Base-by-base conservation (phyloP, 2,113 vertebrate species). In the Alces alces region DNA sequence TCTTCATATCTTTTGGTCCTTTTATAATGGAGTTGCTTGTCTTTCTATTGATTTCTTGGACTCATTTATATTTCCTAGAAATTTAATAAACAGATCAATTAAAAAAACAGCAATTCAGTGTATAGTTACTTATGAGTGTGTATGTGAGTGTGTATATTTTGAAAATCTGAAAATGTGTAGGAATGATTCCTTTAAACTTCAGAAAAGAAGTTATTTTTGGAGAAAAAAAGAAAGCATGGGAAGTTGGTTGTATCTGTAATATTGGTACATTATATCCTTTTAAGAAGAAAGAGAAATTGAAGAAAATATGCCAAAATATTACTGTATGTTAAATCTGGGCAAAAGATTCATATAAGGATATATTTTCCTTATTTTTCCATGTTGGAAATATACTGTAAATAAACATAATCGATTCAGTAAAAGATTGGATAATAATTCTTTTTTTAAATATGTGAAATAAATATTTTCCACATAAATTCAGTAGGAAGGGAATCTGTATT, bases 331-430 rank as follows among this genome's bases (percentile, higher is more conserved):
- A 61, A 94, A 61, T 86, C 23, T 36, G 19, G 23, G 25, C 6
- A 85, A 83, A 95, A 6, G 15, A 2, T 95, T 92, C 5, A 36
- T 84, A 30, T 86, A 3, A 70, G 8, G 14, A 43, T 92, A 36
- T 54, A 90, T 80, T 79, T 93, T 95, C 17, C 78, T 86, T 97
- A 86, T 61, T 95, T 96, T 89, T 86, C 9, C 70, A 0, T 83
- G 3, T 91, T 79, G 21, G 27, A 92, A 91, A 83, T 92, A 73
- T 27, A 45, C 21, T 17, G 45, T 54, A 95, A 95, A 58, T 33
- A 45, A 45, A 55, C 43, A 39, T 85, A 84, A 79, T 61, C n/a
- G 52, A 36, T 30, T 86, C 27, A 9, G 61, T 36, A 79, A 80
- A 76, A 50, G 3, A 79, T 12, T 64, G 43, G 39, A 82, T 9